phyloP scores from a whole-genome alignment of 2,797 vertebrate species.

The Novumbra hubbsi region DNA sequence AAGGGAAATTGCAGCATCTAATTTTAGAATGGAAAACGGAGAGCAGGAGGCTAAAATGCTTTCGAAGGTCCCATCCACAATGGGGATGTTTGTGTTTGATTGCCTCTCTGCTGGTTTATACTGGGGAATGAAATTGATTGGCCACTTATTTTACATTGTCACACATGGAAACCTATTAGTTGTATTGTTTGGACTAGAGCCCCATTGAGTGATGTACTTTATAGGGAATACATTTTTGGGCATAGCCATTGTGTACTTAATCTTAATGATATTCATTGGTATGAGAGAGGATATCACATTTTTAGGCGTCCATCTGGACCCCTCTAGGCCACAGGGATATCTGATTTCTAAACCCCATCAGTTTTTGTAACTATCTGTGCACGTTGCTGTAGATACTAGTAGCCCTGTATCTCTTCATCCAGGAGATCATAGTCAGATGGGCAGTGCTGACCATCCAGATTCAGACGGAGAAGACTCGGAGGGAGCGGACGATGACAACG shows the following conservation, averaged over 20 bases:
- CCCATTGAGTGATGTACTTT: constrained; percentile 30
- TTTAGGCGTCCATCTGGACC: no score
- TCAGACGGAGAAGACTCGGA: constrained; percentile 96
- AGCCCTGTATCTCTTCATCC: constrained; percentile 28
- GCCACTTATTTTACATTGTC: background rate
- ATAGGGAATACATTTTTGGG: background rate
- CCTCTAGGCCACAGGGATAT: background rate
- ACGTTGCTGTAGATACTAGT: background rate
- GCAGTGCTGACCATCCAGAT: constrained; percentile 81
- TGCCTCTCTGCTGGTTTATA: constrained; percentile 37
- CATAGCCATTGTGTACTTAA: constrained; percentile 18
- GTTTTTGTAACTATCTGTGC: background rate
- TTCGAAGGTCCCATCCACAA: constrained; percentile 56
- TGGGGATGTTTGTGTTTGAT: constrained; percentile 67
- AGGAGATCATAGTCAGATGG: constrained; percentile 87
- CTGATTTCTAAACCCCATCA: background rate
- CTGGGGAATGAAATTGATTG: no score
- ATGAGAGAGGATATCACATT: background rate
- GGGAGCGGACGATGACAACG: constrained; percentile 90
- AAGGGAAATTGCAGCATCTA: constrained; percentile 77
- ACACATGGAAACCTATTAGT: background rate
- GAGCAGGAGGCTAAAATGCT: constrained; percentile 61
- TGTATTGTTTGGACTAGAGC: constrained; percentile 34
- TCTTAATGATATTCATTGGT: constrained; percentile 9
- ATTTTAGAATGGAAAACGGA: constrained; percentile 65